Conservation (phyloP, 2,113 vertebrate species). For the Nettapus auritus region DNA sequence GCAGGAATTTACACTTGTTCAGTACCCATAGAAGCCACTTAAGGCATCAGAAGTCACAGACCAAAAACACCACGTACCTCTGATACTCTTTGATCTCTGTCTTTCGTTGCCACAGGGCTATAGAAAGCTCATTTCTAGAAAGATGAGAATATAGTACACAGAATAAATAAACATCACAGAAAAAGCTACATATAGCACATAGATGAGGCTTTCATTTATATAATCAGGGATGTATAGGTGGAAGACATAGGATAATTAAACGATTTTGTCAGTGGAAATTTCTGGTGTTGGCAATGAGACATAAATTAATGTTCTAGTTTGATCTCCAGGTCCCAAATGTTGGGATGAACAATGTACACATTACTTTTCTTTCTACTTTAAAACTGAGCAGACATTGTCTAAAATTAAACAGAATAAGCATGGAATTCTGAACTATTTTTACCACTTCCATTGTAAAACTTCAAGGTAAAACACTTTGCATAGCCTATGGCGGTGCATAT, state of each 20-base stretch:
- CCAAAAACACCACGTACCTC: neutral
- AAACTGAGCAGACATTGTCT: neutral
- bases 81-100: neutral
- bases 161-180: neutral
- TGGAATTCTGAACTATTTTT: neutral
- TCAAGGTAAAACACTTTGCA: neutral
- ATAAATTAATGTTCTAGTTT: neutral
- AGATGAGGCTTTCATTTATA: neutral
- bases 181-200: neutral
- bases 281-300: neutral
- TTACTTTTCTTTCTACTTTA: neutral
- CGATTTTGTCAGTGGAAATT: neutral
- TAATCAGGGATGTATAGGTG: neutral
- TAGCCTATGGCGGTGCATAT: neutral
- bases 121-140: neutral
- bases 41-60: neutral
- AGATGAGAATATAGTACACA: neutral
- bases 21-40: neutral
- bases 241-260: neutral
- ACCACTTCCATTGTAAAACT: neutral
- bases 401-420: neutral
- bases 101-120: neutral
- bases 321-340: accelerated
- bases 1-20: neutral
- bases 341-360: neutral